phyloP scores from a whole-genome alignment of 1,140 invertebrate species.

The Atta colombica region DNA sequence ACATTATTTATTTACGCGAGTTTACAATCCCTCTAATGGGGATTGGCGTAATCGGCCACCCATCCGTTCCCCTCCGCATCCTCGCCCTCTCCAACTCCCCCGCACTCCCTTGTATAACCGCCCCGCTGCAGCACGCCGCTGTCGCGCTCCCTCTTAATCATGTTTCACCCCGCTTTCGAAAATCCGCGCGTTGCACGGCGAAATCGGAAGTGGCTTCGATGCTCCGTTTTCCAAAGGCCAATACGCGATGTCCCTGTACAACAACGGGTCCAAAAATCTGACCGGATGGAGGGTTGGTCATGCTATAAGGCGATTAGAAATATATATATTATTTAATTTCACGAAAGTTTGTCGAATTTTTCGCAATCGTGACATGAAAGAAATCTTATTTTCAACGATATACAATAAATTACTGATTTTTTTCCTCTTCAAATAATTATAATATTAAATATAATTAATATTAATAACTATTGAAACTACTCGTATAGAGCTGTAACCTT shows the following conservation, averaged over 20 bases:
- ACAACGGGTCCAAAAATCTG: conserved; percentile 30
- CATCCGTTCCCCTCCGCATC: conserved; percentile 69
- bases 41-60: conserved; percentile 83
- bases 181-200: conserved; percentile 67
- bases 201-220: conserved; percentile 59
- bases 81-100: background rate
- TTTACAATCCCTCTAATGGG: conserved; percentile 86
- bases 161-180: conserved; percentile 72
- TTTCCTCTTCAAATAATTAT: background rate
- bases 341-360: background rate
- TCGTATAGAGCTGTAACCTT: too few species aligned
- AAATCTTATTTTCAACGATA: background rate
- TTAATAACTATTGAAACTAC: background rate
- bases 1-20: conserved; percentile 86
- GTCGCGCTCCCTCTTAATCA: conserved; percentile 71
- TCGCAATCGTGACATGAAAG: background rate
- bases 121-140: conserved; percentile 55
- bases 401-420: background rate
- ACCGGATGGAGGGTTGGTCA: background rate
- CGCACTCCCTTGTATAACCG: conserved; percentile 10
- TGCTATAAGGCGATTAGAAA: conserved; percentile 13
- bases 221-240: conserved; percentile 14
- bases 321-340: conserved; percentile 12
- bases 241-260: conserved; percentile 1
- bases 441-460: background rate